phyloP scores from a whole-genome alignment of 2,113 vertebrate genomes.

The Chionis minor region DNA sequence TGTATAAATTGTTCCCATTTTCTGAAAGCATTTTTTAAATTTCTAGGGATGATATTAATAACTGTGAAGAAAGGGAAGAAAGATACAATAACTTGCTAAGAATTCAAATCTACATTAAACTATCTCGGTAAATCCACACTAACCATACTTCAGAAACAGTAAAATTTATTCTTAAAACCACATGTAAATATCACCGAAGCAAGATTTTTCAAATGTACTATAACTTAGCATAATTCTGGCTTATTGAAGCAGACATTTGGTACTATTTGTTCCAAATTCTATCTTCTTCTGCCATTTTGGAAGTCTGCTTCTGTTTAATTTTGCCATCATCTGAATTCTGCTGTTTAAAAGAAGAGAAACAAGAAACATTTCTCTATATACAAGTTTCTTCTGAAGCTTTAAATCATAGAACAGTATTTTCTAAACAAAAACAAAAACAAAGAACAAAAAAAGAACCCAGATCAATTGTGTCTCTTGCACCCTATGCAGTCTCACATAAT shows the following conservation, averaged over 20 bases:
- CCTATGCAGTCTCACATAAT: neutral
- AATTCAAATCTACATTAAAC: neutral
- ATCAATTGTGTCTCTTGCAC: neutral
- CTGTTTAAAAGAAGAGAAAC: neutral
- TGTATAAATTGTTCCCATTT: neutral
- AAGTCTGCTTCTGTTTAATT: neutral
- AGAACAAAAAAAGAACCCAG: neutral
- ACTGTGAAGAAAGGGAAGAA: neutral
- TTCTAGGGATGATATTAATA: neutral
- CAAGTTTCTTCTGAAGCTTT: neutral
- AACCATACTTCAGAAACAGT: neutral
- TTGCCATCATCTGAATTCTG: neutral
- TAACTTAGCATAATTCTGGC: neutral
- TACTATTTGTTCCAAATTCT: neutral
- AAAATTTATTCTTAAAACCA: neutral
- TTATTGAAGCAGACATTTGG: neutral
- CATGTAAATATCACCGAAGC: neutral
- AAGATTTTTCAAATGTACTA: neutral
- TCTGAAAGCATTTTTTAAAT: neutral
- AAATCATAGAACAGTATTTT: neutral
- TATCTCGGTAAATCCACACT: neutral
- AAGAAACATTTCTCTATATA: neutral
- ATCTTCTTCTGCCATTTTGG: neutral
- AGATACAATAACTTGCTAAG: neutral
- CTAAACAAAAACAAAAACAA: neutral